Evolutionary conservation across 2,797 vertebrate species (phyloP), one percentile per base, ranked within the genome.

Genomic region (Coccyzus lansbergi): DNA sequence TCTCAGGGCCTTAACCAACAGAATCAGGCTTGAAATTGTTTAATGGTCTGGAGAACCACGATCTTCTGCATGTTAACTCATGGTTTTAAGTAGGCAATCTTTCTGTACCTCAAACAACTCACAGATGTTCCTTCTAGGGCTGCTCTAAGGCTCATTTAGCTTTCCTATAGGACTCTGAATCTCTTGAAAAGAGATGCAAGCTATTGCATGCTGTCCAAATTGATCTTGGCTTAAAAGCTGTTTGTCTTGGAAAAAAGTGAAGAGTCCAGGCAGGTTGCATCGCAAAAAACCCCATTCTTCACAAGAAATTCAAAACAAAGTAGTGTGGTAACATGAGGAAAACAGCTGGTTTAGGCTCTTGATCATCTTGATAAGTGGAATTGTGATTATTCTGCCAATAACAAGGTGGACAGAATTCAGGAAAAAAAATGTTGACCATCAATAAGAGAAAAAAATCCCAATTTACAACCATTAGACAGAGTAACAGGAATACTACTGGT

Each of bases 171-270:
- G 48, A 84, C 58, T 65, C 34, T 65, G 82, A 89, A 68, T 83
- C 69, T 86, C 40, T 72, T 75, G 71, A 86, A 70, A 79, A 86
- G 70, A 72, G 65, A 94, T 85, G 84, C 69, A 91, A 92, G 91
- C 86, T 92, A 81, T 95, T 95, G 84, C 88, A 72, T 31, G 82
- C 84, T 71, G 90, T 96, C 93, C 95, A 95, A 93, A 94, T 96
- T 58, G 18, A 87, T 91, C 82, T 94, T 96, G 95, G 95, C 95
- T 89, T 79, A 91, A 93, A 72, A 89, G 79, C 53, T 94, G 96
- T 95, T 96, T 96, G 80, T 96, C 90, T 96, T 96, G 95, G 95
- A 94, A 93, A 88, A 63, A 63, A 77, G 59, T 40, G 21, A 79
- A 96, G 83, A 83, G 86, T 94, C 95, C 92, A 86, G 89, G 72